Evolutionary conservation across 2,888 invertebrate genomes (phyloP).

Genomic region (Pseudococcus jackbeardsleyi): DNA sequence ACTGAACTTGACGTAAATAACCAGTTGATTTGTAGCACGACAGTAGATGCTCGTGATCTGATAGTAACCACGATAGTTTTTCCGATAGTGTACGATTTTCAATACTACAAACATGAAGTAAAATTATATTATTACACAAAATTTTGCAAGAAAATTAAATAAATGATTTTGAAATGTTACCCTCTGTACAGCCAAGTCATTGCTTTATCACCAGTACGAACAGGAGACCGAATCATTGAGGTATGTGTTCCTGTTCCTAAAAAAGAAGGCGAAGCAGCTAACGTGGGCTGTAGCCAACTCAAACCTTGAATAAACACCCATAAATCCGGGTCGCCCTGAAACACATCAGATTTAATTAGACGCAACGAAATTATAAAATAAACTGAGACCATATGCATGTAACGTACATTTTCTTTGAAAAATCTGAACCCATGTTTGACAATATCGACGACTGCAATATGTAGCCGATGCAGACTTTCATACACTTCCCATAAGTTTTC

Average conservation of each 20-base stretch:
- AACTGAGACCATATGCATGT: slow-evolving; percentile 16
- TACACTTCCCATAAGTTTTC: slow-evolving; percentile 76
- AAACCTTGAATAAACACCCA: slow-evolving; percentile 75
- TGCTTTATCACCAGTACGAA: slow-evolving; percentile 72
- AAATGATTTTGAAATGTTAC: slow-evolving; percentile 67
- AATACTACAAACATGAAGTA: slow-evolving; percentile 71
- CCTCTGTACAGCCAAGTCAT: slow-evolving; percentile 73
- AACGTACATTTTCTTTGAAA: slow-evolving; percentile 70
- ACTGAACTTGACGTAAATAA: slow-evolving; percentile 75
- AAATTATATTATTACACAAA: background rate
- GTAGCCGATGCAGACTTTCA: slow-evolving; percentile 74
- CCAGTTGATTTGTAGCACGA: slow-evolving; percentile 75
- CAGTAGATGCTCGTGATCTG: slow-evolving; percentile 75
- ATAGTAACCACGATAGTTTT: slow-evolving; percentile 76
- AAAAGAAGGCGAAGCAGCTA: slow-evolving; percentile 71
- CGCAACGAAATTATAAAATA: background rate
- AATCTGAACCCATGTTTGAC: slow-evolving; percentile 74
- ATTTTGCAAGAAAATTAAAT: background rate
- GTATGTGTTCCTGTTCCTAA: slow-evolving; percentile 70
- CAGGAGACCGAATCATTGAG: slow-evolving; percentile 71
- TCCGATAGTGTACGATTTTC: slow-evolving; percentile 75
- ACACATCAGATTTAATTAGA: slow-evolving; percentile 64
- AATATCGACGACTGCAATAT: slow-evolving; percentile 73
- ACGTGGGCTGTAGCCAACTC: slow-evolving; percentile 75
- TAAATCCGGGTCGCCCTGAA: slow-evolving; percentile 73